Conservation (phyloP, 2,888 invertebrate species). For the Bhutanitis thaidina region DNA sequence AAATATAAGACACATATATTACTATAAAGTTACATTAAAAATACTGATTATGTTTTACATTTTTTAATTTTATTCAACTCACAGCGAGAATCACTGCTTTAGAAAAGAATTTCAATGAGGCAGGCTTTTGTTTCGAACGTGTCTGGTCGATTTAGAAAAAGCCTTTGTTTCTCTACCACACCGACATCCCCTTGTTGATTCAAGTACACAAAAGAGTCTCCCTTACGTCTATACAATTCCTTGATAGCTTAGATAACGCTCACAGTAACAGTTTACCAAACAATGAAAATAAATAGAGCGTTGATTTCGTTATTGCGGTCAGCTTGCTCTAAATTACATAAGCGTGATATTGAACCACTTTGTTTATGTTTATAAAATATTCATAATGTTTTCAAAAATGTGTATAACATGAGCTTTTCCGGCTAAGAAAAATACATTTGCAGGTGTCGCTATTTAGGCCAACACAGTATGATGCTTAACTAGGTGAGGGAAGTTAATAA, state of each 20-base stretch:
- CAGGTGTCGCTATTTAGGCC: background rate
- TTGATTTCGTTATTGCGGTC: background rate
- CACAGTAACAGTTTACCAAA: slow-evolving; percentile 65
- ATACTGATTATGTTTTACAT: too few relatives aligned
- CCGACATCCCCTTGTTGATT: slow-evolving; percentile 53
- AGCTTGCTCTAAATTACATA: background rate
- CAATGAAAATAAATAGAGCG: slow-evolving; percentile 51
- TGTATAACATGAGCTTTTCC: background rate
- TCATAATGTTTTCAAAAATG: too few relatives aligned
- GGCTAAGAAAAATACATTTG: background rate
- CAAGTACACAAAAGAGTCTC: slow-evolving; percentile 58
- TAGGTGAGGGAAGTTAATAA: background rate
- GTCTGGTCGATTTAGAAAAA: slow-evolving; percentile 12
- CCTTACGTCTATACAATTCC: slow-evolving; percentile 53
- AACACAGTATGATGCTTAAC: background rate
- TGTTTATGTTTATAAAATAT: too few relatives aligned
- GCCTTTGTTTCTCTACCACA: slow-evolving; percentile 59
- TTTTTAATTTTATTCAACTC: too few relatives aligned
- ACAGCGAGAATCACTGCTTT: background rate
- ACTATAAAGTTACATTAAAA: too few relatives aligned
- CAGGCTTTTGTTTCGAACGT: slow-evolving; percentile 8
- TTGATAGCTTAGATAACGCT: slow-evolving; percentile 63
- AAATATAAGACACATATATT: too few relatives aligned
- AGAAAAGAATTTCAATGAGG: background rate
- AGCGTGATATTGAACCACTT: too few relatives aligned